Evolutionary conservation across 2,797 vertebrate genomes (phyloP).

Genomic region (Oreochromis mossambicus): DNA sequence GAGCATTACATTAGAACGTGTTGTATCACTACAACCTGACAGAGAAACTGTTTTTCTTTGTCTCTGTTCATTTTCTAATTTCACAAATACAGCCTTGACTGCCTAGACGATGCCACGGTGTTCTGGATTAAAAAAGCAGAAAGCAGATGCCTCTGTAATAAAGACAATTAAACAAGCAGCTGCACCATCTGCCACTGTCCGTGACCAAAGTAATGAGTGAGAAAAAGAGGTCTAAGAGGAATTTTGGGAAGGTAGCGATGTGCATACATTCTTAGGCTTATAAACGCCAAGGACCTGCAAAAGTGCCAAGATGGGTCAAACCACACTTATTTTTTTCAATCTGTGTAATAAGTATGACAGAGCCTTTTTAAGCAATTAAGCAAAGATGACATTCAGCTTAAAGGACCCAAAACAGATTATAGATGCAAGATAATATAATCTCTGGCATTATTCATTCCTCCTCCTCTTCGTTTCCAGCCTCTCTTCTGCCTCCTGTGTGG

Average conservation of each 20-base stretch:
- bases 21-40: not conserved
- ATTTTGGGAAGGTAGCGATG: slow-evolving; percentile 4
- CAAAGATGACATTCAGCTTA: not conserved
- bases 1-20: not conserved
- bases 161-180: slow-evolving; percentile 68
- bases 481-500: slow-evolving; percentile 6
- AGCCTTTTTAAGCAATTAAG: not conserved
- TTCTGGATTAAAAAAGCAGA: slow-evolving; percentile 58
- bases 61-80: slow-evolving; percentile 27
- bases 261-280: not conserved
- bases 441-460: not conserved
- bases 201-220: slow-evolving; percentile 56
- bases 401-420: not conserved
- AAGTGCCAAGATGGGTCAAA: not conserved
- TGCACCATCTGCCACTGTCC: slow-evolving; percentile 61
- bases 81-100: slow-evolving; percentile 31
- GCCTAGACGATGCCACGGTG: slow-evolving; percentile 10
- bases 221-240: slow-evolving; percentile 14
- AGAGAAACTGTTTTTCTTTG: not conserved
- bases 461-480: not conserved
- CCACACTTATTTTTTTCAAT: not conserved
- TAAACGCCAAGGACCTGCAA: not conserved
- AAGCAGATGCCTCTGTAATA: slow-evolving; percentile 69
- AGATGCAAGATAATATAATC: not conserved
- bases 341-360: not conserved